phyloP scores from a whole-genome alignment of 1,140 invertebrate species.

The Magallana angulata region DNA sequence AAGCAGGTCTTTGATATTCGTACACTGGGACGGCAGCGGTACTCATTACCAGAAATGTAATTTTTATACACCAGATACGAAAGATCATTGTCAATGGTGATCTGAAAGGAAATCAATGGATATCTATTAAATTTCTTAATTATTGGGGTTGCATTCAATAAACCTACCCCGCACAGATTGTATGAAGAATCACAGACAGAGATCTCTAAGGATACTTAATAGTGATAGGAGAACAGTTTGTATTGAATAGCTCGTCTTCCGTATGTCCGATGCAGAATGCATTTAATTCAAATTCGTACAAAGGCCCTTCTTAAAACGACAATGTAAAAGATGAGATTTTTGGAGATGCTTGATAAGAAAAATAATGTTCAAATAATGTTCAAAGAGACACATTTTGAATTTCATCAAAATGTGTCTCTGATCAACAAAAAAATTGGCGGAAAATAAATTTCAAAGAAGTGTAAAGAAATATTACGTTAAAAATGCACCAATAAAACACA shows the following conservation, averaged over 20 bases:
- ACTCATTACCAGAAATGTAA: not conserved
- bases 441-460: too few species aligned
- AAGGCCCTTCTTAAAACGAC: too few species aligned
- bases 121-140: slow-evolving; percentile 10
- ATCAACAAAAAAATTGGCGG: too few species aligned
- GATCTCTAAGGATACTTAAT: not conserved
- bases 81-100: not conserved
- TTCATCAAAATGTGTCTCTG: too few species aligned
- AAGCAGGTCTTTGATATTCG: not conserved
- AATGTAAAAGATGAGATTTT: too few species aligned
- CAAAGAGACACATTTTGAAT: too few species aligned
- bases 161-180: not conserved
- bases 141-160: not conserved
- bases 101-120: slow-evolving; percentile 25
- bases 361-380: too few species aligned
- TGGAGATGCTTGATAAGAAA: too few species aligned
- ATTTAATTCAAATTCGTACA: too few species aligned
- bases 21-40: not conserved
- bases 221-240: not conserved
- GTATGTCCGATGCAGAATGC: not conserved
- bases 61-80: slow-evolving; percentile 3
- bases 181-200: not conserved
- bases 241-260: not conserved
- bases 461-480: too few species aligned
- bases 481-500: too few species aligned